A percentile compares a stretch with the other conserved stretches of the same genome.
Conservation (phyloP, 2,797 vertebrate genomes). For the Eospalax fontanierii region DNA sequence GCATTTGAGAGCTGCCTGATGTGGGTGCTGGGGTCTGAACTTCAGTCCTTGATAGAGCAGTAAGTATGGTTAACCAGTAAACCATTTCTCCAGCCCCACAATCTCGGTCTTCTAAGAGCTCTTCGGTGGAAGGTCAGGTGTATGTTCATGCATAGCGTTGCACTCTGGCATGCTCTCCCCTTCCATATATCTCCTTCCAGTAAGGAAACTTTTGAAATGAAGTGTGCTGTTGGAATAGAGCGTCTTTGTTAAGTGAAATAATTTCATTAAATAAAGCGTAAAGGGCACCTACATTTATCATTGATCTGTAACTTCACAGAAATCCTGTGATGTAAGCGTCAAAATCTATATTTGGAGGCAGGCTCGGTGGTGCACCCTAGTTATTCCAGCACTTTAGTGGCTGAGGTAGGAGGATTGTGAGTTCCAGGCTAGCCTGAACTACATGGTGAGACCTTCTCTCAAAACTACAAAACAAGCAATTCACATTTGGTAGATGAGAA, state of each 20-base stretch:
- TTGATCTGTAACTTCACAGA: constrained; percentile 21
- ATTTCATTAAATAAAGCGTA: background rate
- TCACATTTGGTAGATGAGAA: background rate
- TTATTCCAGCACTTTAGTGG: no score
- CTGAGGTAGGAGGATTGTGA: no score
- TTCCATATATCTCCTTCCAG: background rate
- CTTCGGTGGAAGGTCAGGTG: background rate
- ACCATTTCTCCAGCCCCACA: no score
- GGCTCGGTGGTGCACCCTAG: no score
- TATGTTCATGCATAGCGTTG: background rate
- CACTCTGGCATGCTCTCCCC: background rate
- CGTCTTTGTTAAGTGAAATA: constrained; percentile 57
- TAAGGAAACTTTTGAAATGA: constrained; percentile 40
- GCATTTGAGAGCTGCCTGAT: no score
- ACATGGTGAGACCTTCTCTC: background rate
- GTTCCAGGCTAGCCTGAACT: no score
- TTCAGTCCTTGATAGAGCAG: no score
- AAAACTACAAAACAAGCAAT: background rate
- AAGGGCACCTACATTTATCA: background rate
- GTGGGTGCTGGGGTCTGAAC: no score
- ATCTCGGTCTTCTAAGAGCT: constrained; percentile 44
- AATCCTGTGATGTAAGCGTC: background rate
- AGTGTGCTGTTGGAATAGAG: background rate
- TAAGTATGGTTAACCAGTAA: no score
- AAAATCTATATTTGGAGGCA: background rate